Evolutionary conservation across 2,113 vertebrate genomes (phyloP), one percentile per base, ranked within the genome.

Genomic region (Ibidorhyncha struthersii): DNA sequence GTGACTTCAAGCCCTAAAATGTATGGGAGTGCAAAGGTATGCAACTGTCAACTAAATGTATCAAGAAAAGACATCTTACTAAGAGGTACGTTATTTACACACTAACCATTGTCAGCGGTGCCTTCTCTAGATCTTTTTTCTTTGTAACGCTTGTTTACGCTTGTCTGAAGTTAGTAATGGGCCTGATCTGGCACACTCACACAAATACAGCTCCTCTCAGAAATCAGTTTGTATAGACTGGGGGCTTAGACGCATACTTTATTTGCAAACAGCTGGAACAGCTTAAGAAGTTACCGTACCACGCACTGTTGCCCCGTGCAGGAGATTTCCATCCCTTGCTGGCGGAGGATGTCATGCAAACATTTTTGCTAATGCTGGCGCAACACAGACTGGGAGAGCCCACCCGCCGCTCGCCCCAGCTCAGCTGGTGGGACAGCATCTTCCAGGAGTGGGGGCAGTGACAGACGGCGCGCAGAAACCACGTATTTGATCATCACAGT

Each of bases 221-320:
- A 86, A 88, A 89, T 47, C 41, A 26, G 32, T 96, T 95, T 96
- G 91, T 94, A 70, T 85, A 96, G 94, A 90, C 86, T 93, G 82
- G 90, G 80, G 73, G 62, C 62, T 95, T 73, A 91, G 93, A 87
- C 0, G 0, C 77, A 20, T 79, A 49, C 87, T 96, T 96, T 90
- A 69, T 94, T 97, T 95, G 87, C 82, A 91, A 91, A 90, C 95
- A 96, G 96, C 93, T 96, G 96, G 95, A 96, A 95, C 53, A 77
- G 92, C 90, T 96, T 96, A 96, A 86, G 40, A 63, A 82, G 90
- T 96, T 88, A 53, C 93, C 8, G 16, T 53, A 88, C 84, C 91
- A 90, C 16, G 21, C 93, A 77, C 74, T 90, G 66, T 85, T 95
- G 90, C 74, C 95, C 87, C 70, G 17, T 3, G n/a, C 90, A 85